Evolutionary conservation across 1,140 invertebrate genomes (phyloP), one percentile per base, ranked within the genome.

Genomic region (Drosophila pachea): DNA sequence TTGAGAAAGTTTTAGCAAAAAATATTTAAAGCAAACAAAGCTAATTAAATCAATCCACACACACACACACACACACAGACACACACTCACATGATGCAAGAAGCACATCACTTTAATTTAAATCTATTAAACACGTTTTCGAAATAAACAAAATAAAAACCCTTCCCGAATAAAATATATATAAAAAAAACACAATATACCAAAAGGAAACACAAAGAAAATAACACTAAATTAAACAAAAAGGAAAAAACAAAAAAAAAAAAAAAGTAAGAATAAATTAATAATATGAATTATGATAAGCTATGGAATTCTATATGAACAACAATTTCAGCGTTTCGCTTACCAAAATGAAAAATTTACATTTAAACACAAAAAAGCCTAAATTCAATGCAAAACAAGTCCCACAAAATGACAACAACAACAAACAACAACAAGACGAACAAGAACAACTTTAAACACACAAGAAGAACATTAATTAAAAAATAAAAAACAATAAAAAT

Each of bases 401-500:
- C 53, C 65, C 47, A 63, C 52, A 48, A 68, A n/a, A 71, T 9
- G 52, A 67, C 7, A 60, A 53, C 53, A 32, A 76, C 32, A 48
- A 59, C 14, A 58, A 69, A 52, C 7, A 38, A 38, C 48, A 55
- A 76, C 61, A 67, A 22, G 22, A 22, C 22, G 22, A 22, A 62
- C 33, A 68, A 73, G 60, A 74, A 70, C 62, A 71, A 22, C 22
- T 22, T 69, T 53, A 76, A 35, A 73, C 58, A 79, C 67, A 73
- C 62, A 76, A 76, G 65, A 78, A 53, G 47, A 76, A 65, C 63
- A 72, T 83, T 74, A 83, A 78, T 78, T 83, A 69, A 77, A 77
- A 76, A 77, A 73, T 35, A 67, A 66, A 70, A 69, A 82, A 83
- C 71, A 82, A 82, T 82, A 82, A 82, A 83, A 83, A 83, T 83